Evolutionary conservation across 2,888 invertebrate species (phyloP).

Genomic region (Perizoma flavofasciatum): DNA sequence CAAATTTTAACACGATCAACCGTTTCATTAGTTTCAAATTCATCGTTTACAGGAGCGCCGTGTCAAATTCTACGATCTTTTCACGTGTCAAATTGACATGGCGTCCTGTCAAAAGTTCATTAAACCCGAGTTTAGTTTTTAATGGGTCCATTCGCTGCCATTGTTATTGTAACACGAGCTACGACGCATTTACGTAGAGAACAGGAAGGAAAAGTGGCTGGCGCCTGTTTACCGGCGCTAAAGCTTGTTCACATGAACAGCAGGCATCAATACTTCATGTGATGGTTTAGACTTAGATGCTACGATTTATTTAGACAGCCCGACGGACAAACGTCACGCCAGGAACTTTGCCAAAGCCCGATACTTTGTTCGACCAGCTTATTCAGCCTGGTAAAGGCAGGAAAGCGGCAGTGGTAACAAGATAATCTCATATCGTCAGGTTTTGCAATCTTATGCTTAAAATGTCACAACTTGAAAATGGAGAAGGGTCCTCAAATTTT

Average conservation of each 20-base stretch:
- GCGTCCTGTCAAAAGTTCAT: slow-evolving; percentile 68
- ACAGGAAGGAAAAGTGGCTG: background rate
- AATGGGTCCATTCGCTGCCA: slow-evolving; percentile 75
- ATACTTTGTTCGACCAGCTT: too few species aligned
- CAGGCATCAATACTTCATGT: too few species aligned
- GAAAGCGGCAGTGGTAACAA: too few species aligned
- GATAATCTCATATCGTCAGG: too few species aligned
- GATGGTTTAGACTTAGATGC: too few species aligned
- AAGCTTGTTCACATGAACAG: background rate
- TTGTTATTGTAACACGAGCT: slow-evolving; percentile 73
- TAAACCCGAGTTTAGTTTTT: slow-evolving; percentile 72
- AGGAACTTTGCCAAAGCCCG: too few species aligned
- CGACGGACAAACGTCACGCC: too few species aligned
- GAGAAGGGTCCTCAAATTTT: too few species aligned
- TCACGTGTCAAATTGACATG: slow-evolving; percentile 38
- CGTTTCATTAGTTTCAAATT: background rate
- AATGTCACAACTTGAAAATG: too few species aligned
- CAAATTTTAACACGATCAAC: background rate
- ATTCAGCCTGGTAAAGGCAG: too few species aligned
- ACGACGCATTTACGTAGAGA: slow-evolving; percentile 24
- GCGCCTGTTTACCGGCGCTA: background rate
- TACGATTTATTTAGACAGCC: too few species aligned
- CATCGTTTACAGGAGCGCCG: slow-evolving; percentile 13
- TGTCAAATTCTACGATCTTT: slow-evolving; percentile 22
- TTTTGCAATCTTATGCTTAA: too few species aligned